phyloP scores from a whole-genome alignment of 2,888 invertebrate genomes.

The Drosophila setosimentum region DNA sequence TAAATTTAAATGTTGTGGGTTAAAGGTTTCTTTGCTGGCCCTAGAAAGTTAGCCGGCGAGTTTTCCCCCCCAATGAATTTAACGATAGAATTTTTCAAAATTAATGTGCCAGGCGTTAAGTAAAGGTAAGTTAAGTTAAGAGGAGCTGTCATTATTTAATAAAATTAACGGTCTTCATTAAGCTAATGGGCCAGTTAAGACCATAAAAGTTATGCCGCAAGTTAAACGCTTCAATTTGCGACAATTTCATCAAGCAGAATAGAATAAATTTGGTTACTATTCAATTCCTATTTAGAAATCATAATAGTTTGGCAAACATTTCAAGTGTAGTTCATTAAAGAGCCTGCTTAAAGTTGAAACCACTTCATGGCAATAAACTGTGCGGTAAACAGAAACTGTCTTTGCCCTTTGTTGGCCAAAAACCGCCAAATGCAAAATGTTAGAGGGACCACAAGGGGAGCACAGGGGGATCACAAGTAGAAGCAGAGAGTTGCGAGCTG shows the following conservation, averaged over 20 bases:
- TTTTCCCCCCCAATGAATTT: slow-evolving; percentile 10
- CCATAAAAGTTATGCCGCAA: background rate
- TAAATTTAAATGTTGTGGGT: slow-evolving; percentile 70
- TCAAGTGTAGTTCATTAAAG: background rate
- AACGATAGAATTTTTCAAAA: background rate
- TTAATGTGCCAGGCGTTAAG: background rate
- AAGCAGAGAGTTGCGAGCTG: background rate
- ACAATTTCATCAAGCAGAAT: background rate
- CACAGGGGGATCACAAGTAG: background rate
- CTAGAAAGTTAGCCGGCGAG: slow-evolving; percentile 3
- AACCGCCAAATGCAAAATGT: slow-evolving; percentile 32
- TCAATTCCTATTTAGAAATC: background rate
- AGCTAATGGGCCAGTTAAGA: background rate
- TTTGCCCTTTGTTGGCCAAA: slow-evolving; percentile 18
- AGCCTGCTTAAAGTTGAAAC: background rate
- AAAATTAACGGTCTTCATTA: slow-evolving; percentile 1
- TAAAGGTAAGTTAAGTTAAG: background rate
- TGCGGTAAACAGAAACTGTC: slow-evolving; percentile 9
- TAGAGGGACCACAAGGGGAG: background rate
- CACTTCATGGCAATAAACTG: slow-evolving; percentile 15
- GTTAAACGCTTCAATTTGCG: background rate
- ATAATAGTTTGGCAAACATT: background rate
- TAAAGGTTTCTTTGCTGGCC: slow-evolving; percentile 11
- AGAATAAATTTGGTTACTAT: background rate
- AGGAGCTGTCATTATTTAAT: background rate